Base-by-base conservation (phyloP, 2,797 vertebrate species). In the Macrochelys suwanniensis region DNA sequence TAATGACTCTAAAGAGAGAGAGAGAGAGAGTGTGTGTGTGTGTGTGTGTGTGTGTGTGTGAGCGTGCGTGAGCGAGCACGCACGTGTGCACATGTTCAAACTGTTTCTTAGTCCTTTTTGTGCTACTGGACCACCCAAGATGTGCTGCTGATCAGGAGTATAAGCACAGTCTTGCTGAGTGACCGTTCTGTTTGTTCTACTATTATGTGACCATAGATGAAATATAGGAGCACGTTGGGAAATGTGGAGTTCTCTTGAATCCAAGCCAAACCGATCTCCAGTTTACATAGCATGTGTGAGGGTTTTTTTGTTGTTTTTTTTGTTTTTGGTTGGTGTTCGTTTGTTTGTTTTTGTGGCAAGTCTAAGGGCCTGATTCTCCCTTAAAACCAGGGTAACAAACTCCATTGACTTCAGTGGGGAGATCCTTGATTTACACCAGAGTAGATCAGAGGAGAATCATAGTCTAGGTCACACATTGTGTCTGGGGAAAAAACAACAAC, bases 311-410 rank as follows among this genome's bases (percentile, higher is more conserved):
- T 51, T 11, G 51, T 51, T 16, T 51, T 53, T 17, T 19, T 26
- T 57, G 8, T 26, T 26, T 57, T 9, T 57, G 12, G 3, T 50
- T 50, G 37, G 37, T 42, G 37, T 42, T 42, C 4, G 56, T 9
- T 54, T 19, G 3, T 15, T 65, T n/a, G n/a, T n/a, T 68, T 37
- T 37, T 11, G 9, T 11, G 10, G 23, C 19, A 68, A 68, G 17
- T 37, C 77, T 51, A 16, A 8, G 77, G 37, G 0, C 0, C 3
- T 49, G 49, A 13, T 85, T 33, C 26, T 87, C 3, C 4, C 89
- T 9, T 76, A 47, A 76, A 76, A 76, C 42, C 25, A 76, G 42
- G 6, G 42, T 13, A 45, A 17, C 8, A 47, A 77, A 28, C 15
- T 77, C 81, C 7, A 76, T 8, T 82, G 56, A 88, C 49, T 47